Conservation (phyloP, 2,797 vertebrate genomes). For the Coilia nasus region DNA sequence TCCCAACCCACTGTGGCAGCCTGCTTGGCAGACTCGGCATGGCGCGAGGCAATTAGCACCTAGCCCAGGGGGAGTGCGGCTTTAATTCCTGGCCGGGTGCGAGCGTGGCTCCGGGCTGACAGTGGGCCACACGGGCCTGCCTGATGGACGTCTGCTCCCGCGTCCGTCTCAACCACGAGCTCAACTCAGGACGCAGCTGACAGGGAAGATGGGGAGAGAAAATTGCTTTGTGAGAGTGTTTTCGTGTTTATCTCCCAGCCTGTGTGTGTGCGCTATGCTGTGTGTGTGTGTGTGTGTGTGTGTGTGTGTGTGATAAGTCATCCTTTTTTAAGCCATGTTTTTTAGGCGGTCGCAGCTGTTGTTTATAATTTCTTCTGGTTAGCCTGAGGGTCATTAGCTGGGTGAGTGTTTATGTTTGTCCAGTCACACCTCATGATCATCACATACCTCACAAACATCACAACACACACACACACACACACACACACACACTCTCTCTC, state of each 20-base stretch:
- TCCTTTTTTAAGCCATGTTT: slow-evolving; percentile 1
- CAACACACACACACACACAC: slow-evolving; percentile 15
- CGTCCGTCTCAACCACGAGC: slow-evolving; percentile 47
- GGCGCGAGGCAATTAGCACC: slow-evolving; percentile 68
- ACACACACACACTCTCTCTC: slow-evolving; percentile 21
- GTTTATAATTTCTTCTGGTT: slow-evolving; percentile 34
- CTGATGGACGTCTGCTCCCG: slow-evolving; percentile 58
- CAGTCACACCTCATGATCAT: slow-evolving; percentile 5
- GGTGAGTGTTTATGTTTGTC: slow-evolving; percentile 10
- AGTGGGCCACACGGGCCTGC: slow-evolving; percentile 56
- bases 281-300: too few species aligned
- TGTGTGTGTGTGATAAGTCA: background rate
- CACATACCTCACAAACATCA: slow-evolving; percentile 20
- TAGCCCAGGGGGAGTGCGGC: slow-evolving; percentile 55
- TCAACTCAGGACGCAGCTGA: slow-evolving; percentile 54
- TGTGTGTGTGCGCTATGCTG: too few species aligned
- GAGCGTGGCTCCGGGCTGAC: slow-evolving; percentile 47
- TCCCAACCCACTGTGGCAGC: slow-evolving; percentile 53
- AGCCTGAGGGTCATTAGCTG: slow-evolving; percentile 26
- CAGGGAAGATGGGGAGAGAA: slow-evolving; percentile 17
- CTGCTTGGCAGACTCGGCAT: slow-evolving; percentile 70
- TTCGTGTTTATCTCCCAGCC: too few species aligned
- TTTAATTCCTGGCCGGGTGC: slow-evolving; percentile 53
- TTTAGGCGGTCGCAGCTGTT: slow-evolving; percentile 26
- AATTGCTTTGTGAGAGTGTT: slow-evolving; percentile 38